Conservation (phyloP, 2,888 invertebrate species). For the Sicus ferrugineus region DNA sequence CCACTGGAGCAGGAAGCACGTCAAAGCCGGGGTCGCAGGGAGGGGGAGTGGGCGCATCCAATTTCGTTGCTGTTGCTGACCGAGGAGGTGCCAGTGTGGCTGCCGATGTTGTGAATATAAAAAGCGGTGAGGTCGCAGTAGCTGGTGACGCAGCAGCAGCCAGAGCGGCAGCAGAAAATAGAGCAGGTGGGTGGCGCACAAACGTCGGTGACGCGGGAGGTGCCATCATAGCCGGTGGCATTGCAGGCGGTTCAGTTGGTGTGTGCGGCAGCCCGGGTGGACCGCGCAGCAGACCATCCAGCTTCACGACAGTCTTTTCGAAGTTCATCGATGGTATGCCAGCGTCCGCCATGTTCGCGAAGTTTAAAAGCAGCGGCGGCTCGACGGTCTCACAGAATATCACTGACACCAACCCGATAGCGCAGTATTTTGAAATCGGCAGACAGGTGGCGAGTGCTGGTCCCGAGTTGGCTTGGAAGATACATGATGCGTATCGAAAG, state of each 20-base stretch:
- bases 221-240: constrained; percentile 24
- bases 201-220: constrained; percentile 27
- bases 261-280: constrained; percentile 28
- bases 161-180: neutral
- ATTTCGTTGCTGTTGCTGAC: constrained; percentile 32
- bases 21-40: constrained; percentile 18
- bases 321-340: constrained; percentile 66
- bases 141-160: neutral
- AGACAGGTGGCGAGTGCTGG: constrained; percentile 83
- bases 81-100: constrained; percentile 37
- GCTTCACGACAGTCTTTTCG: constrained; percentile 63
- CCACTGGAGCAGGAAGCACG: constrained; percentile 27
- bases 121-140: neutral
- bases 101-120: constrained; percentile 15
- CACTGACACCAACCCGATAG: constrained; percentile 82
- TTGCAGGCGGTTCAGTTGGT: constrained; percentile 24
- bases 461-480: constrained; percentile 90
- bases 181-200: constrained; percentile 29
- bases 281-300: constrained; percentile 56
- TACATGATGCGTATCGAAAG: constrained; percentile 88
- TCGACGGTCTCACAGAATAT: constrained; percentile 66
- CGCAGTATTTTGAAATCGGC: constrained; percentile 86
- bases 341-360: constrained; percentile 74
- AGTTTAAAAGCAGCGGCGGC: constrained; percentile 72
- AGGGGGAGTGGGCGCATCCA: constrained; percentile 38